Conservation (phyloP, 1,140 invertebrate species). For the Bombyx mori region DNA sequence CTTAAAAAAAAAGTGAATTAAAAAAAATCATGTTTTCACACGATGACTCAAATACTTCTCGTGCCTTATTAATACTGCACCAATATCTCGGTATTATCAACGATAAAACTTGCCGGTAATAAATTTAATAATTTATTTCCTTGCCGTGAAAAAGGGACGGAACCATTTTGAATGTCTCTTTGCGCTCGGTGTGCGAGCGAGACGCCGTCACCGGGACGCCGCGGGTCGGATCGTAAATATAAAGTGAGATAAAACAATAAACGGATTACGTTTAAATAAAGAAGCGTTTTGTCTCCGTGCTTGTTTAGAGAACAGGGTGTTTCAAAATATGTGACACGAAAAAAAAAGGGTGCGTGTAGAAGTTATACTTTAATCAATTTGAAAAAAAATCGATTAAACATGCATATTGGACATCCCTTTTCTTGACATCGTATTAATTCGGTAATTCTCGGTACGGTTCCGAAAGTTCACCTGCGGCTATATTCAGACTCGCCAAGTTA, state of each 20-base stretch:
- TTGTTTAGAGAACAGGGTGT: slow-evolving; percentile 47
- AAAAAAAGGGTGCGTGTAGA: no score
- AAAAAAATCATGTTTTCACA: slow-evolving; percentile 58
- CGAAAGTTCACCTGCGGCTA: no score
- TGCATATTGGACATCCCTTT: no score
- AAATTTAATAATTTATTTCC: slow-evolving; percentile 60
- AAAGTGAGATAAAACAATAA: slow-evolving; percentile 67
- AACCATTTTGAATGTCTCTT: slow-evolving; percentile 28
- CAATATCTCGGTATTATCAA: slow-evolving; percentile 46
- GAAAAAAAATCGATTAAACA: no score
- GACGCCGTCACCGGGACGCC: slow-evolving; percentile 24
- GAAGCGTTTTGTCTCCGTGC: slow-evolving; percentile 53
- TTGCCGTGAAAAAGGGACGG: slow-evolving; percentile 37
- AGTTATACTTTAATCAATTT: no score
- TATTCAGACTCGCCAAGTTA: no score
- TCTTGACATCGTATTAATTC: no score
- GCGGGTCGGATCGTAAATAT: slow-evolving; percentile 52
- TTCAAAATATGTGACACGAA: slow-evolving; percentile 3
- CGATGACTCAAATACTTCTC: slow-evolving; percentile 37
- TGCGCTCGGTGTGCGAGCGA: slow-evolving; percentile 29
- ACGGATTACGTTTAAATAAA: slow-evolving; percentile 66
- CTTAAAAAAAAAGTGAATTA: no score
- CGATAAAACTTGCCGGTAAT: slow-evolving; percentile 49
- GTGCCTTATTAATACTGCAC: slow-evolving; percentile 53
- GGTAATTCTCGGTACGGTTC: no score